Evolutionary conservation across 2,113 vertebrate genomes (phyloP).

Genomic region (Australoheros scitulus): DNA sequence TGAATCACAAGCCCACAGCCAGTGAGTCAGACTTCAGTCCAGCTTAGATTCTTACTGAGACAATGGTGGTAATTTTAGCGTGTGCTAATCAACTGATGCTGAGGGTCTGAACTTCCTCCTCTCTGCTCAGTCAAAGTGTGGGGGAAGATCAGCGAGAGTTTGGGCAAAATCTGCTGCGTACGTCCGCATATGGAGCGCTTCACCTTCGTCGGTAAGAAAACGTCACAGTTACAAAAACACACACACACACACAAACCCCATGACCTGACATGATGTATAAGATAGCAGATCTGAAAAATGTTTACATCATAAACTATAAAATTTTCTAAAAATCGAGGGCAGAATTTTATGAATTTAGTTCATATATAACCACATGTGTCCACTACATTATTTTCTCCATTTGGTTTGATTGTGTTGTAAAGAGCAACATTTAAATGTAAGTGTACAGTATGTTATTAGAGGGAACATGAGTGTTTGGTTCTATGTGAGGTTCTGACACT

Average conservation of each 20-base stretch:
- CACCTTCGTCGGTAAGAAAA: conserved; percentile 88
- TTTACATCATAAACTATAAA: no score
- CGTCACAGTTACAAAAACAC: no score
- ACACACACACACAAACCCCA: no score
- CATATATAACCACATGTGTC: neutral
- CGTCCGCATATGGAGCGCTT: conserved; percentile 93
- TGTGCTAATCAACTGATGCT: neutral
- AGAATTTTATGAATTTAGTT: neutral
- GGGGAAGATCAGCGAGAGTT: conserved; percentile 93
- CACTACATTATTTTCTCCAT: neutral
- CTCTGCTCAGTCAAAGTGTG: conserved; percentile 87
- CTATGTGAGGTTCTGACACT: accelerated
- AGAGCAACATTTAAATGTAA: no score
- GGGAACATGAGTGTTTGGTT: no score
- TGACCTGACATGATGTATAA: neutral
- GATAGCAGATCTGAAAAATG: no score
- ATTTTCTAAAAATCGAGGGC: no score
- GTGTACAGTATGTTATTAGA: no score
- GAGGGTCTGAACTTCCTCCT: neutral
- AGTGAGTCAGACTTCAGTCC: conserved; percentile 73
- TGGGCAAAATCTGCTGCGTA: conserved; percentile 95
- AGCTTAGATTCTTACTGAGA: neutral
- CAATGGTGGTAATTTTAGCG: neutral
- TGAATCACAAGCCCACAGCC: conserved; percentile 86
- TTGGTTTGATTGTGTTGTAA: no score